Evolutionary conservation across 2,797 vertebrate genomes (phyloP).

Genomic region (Microctenopoma stevenorrisi): DNA sequence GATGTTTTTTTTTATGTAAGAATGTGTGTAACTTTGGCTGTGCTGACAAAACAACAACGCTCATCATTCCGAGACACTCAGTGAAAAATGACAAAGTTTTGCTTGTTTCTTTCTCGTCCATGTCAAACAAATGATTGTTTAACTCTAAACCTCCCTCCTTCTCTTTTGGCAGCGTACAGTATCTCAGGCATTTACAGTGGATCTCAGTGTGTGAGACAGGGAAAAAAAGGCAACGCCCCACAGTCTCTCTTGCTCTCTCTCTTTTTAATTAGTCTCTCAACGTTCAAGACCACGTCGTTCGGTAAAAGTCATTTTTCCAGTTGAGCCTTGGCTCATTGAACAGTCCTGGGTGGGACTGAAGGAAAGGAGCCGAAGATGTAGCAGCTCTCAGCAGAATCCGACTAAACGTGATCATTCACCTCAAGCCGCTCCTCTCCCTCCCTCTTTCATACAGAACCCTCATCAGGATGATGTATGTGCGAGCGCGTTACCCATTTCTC

Average conservation of each 20-base stretch:
- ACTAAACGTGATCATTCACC: constrained; percentile 50
- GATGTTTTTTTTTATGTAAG: constrained; percentile 1
- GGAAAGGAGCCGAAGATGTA: constrained; percentile 8
- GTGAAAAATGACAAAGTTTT: constrained; percentile 8
- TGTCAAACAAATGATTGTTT: background rate
- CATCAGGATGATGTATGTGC: constrained; percentile 69
- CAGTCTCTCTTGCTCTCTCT: constrained; percentile 5
- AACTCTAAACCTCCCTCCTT: background rate
- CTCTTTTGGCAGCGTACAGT: background rate
- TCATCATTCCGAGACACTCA: constrained; percentile 3
- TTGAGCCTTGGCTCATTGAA: constrained; percentile 51
- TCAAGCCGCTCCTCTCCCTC: constrained; percentile 14
- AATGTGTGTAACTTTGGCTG: background rate
- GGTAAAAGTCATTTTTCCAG: constrained; percentile 38
- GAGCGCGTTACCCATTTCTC: constrained; percentile 58
- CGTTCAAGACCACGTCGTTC: constrained; percentile 23
- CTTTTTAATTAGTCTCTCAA: constrained; percentile 55
- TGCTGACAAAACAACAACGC: constrained; percentile 25
- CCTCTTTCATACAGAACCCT: constrained; percentile 36
- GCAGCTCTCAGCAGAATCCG: constrained; percentile 22
- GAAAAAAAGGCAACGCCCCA: background rate
- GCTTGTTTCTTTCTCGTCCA: constrained; percentile 5
- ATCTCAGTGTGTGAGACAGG: constrained; percentile 1
- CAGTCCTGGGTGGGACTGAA: constrained; percentile 34
- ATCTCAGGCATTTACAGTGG: background rate